A percentile compares a stretch with the other conserved stretches of the same genome.
Conservation (phyloP, 2,113 vertebrate genomes). For the Macrotis lagotis region DNA sequence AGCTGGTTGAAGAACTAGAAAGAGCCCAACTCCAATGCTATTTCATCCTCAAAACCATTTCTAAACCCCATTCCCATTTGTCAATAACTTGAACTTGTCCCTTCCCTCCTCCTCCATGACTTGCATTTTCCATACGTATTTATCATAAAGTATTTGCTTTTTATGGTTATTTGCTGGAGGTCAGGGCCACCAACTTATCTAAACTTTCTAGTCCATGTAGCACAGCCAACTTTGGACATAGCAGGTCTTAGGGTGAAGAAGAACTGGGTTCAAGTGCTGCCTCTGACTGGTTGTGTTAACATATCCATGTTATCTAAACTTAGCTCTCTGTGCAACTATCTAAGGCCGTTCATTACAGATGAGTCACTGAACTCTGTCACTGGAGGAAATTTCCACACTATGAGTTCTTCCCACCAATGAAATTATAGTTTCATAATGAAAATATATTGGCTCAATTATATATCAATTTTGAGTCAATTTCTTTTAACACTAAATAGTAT, state of each 20-base stretch:
- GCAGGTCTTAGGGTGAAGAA: background rate
- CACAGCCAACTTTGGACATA: background rate
- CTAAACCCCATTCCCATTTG: background rate
- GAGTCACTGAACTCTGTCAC: background rate
- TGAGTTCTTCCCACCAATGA: background rate
- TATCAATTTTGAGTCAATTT: background rate
- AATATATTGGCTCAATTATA: background rate
- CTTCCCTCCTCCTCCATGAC: background rate
- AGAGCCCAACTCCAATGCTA: background rate
- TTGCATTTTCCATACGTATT: background rate
- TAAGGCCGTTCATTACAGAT: background rate
- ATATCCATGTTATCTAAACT: background rate
- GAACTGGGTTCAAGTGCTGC: background rate
- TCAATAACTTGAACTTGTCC: background rate
- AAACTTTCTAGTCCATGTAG: background rate
- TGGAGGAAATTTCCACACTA: background rate
- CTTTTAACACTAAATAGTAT: background rate
- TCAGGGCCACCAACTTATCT: background rate
- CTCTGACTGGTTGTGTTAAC: background rate
- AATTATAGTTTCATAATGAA: background rate
- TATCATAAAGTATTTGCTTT: background rate
- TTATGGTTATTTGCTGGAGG: background rate
- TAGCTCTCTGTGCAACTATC: background rate
- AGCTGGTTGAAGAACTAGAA: background rate
- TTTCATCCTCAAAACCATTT: background rate